These are phyloP conservation scores for Clinocottus analis DNA, from an alignment of 2,113 vertebrate genomes.

Conservation along the genomic window DNA sequence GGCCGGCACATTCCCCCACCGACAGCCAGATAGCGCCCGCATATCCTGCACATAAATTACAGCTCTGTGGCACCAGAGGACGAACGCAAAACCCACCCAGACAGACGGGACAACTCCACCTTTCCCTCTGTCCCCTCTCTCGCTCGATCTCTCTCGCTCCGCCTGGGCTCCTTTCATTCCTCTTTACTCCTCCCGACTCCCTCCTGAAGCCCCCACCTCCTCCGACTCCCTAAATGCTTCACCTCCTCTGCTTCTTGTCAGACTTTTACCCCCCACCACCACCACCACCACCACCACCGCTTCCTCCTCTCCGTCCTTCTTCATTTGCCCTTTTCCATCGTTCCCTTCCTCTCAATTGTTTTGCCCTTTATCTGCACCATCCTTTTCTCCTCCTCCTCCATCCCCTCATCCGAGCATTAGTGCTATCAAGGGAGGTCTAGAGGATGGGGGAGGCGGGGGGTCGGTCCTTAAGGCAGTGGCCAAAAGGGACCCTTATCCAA, in stretches of 20 bases:
- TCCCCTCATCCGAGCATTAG: slow-evolving; percentile 45
- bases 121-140: too few species aligned
- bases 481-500: slow-evolving; percentile 66
- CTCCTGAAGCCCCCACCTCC: slow-evolving; percentile 4
- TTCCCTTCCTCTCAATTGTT: slow-evolving; percentile 19
- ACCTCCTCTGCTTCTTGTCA: too few species aligned
- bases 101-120: slow-evolving; percentile 11
- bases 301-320: background rate
- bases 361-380: slow-evolving; percentile 17
- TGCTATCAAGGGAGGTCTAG: slow-evolving; percentile 50
- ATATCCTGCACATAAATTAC: slow-evolving; percentile 63
- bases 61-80: slow-evolving; percentile 50
- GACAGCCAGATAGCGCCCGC: too few species aligned
- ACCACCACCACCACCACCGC: too few species aligned
- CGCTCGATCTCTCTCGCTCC: background rate
- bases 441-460: background rate
- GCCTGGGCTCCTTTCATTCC: background rate
- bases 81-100: slow-evolving; percentile 25
- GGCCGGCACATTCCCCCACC: too few species aligned
- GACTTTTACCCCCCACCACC: too few species aligned
- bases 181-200: slow-evolving; percentile 15
- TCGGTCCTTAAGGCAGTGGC: slow-evolving; percentile 44
- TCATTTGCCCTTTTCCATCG: slow-evolving; percentile 24
- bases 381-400: background rate
- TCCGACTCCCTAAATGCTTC: slow-evolving; percentile 17